Evolutionary conservation across 2,797 vertebrate species (phyloP), one percentile per base, ranked within the genome.

Genomic region (Pipistrellus pygmaeus): DNA sequence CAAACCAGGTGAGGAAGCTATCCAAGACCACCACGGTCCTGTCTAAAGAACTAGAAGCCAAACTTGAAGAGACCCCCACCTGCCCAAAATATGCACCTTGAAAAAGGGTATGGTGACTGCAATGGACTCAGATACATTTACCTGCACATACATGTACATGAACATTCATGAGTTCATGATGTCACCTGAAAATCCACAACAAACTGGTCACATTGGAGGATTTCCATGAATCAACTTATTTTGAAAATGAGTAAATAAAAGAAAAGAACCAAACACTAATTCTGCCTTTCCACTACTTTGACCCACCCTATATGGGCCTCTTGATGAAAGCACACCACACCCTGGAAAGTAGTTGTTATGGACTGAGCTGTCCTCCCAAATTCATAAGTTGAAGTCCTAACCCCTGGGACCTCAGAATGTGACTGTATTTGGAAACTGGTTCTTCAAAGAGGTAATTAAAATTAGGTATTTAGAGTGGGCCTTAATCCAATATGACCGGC

Each of bases 221-320:
- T 35, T 92, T 64, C 75, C 77, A 12, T 38, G 38, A 77, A 38
- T 27, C 14, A 92, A 73, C 10, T 71, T 25, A 55, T 86, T 93
- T 75, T 90, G n/a, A 88, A 90, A 69, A 85, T 17, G n/a, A 68
- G 25, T 87, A 81, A 94, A 68, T 8, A 60, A 69, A 75, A 82
- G n/a, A 23, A 94, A 85, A 84, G 41, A 91, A 86, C 41, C 23
- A 85, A 85, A 69, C 7, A 57, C 66, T n/a, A 88, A 77, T 75
- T 68, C 23, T 60, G 57, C 20, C 38, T 94, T 86, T 86, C 51
- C 6, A 46, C 25, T 11, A 51, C 18, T 32, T 76, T 51, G 10
- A 30, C 73, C 5, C 9, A 13, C 10, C 17, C 73, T 13, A n/a
- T 35, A 5, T 35, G 27, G 21, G 13, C 27, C 2, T 68, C 53